A percentile compares a stretch with the other conserved stretches of the same genome.
phyloP scores from a whole-genome alignment of 2,797 vertebrate species.

The Meda fulgida region DNA sequence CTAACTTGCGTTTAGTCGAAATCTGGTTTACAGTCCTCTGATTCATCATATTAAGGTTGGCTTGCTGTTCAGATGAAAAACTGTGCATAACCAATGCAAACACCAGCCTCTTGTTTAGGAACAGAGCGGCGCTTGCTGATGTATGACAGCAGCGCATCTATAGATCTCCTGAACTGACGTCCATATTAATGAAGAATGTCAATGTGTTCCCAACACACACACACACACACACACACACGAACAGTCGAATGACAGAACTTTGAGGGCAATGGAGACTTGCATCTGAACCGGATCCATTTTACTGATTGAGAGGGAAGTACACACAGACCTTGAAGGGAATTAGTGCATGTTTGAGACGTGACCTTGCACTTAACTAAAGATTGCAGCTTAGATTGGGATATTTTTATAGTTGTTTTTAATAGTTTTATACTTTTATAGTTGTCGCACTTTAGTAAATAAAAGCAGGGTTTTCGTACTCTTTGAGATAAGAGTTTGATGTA shows the following conservation, averaged over 20 bases:
- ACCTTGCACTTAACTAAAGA: slow-evolving; percentile 30
- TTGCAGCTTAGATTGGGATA: neutral
- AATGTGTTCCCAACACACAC: neutral
- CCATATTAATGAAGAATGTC: slow-evolving; percentile 20
- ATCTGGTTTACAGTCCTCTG: neutral
- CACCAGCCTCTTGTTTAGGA: slow-evolving; percentile 15
- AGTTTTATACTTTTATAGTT: neutral
- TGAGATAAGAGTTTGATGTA: neutral
- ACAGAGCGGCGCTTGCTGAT: neutral
- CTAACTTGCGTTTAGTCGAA: neutral
- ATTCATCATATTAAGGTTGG: slow-evolving; percentile 11
- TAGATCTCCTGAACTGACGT: slow-evolving; percentile 21
- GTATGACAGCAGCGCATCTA: slow-evolving; percentile 8
- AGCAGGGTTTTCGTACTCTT: neutral
- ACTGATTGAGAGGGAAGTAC: slow-evolving; percentile 56
- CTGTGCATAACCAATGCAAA: slow-evolving; percentile 15
- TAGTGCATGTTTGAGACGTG: slow-evolving; percentile 42
- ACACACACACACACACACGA: slow-evolving; percentile 34
- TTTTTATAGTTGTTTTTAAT: too few species aligned
- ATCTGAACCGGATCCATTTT: slow-evolving; percentile 52
- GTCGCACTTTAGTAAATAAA: neutral
- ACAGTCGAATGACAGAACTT: slow-evolving; percentile 48
- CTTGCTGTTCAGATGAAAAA: neutral
- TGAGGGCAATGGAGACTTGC: slow-evolving; percentile 45
- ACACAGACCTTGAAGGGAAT: slow-evolving; percentile 58